Conservation (phyloP, 2,888 invertebrate species). For the Linyphia triangularis region DNA sequence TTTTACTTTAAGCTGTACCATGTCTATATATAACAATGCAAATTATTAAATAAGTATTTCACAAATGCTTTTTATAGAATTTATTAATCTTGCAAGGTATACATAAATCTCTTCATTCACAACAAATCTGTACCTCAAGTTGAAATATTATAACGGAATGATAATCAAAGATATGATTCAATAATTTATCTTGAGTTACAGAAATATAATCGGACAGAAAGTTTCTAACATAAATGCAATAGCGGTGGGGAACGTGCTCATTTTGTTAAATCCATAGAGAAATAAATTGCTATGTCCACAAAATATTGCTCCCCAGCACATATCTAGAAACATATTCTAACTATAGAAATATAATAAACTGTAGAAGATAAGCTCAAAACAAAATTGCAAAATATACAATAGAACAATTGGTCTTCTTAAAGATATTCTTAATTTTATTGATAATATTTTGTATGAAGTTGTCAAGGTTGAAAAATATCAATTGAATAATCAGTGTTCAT, state of each 20-base stretch:
- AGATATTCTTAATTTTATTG: too few relatives aligned
- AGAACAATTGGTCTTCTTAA: too few relatives aligned
- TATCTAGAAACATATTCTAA: background rate
- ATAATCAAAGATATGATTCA: too few relatives aligned
- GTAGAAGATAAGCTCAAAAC: background rate
- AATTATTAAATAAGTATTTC: too few relatives aligned
- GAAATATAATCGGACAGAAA: constrained; percentile 3
- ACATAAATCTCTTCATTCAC: background rate
- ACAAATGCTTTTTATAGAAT: constrained; percentile 3
- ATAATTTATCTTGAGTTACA: too few relatives aligned
- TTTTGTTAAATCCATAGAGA: background rate
- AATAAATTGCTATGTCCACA: background rate
- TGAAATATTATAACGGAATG: too few relatives aligned
- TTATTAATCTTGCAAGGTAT: background rate
- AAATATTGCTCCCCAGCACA: background rate
- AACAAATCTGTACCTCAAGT: too few relatives aligned
- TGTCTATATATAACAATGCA: too few relatives aligned
- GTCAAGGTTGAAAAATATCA: too few relatives aligned
- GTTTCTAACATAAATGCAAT: background rate
- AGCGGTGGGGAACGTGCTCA: background rate
- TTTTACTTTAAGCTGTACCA: too few relatives aligned
- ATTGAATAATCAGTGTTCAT: too few relatives aligned
- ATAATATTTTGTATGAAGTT: too few relatives aligned
- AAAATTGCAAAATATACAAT: background rate
- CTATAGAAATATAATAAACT: background rate